Evolutionary conservation across 2,113 vertebrate genomes (phyloP).

Genomic region (Rhabdomys dilectus): DNA sequence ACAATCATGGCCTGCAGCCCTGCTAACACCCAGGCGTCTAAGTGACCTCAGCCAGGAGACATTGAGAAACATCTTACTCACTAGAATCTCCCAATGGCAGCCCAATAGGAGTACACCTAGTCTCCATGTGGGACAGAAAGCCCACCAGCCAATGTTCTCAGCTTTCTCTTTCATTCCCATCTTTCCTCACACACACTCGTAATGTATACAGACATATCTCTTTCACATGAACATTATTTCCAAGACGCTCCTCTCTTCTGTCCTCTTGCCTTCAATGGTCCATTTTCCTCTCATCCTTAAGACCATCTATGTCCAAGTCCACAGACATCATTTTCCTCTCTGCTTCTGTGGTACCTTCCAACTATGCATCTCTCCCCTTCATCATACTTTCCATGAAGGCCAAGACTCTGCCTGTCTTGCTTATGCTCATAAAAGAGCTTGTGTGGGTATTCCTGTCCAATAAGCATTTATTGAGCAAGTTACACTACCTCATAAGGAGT

Average conservation of each 20-base stretch:
- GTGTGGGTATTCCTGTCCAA: background rate
- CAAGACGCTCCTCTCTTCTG: background rate
- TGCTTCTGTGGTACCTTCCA: background rate
- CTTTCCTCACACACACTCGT: background rate
- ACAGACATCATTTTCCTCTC: constrained; percentile 11
- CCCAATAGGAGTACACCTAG: background rate
- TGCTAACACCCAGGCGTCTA: constrained; percentile 57
- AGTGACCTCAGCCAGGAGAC: constrained; percentile 62
- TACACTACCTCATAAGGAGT: background rate
- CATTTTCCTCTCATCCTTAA: background rate
- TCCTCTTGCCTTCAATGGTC: background rate
- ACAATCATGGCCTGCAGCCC: constrained; percentile 61
- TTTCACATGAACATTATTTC: constrained; percentile 1
- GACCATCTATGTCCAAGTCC: constrained; percentile 16
- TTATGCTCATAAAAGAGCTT: background rate
- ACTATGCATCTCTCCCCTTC: background rate
- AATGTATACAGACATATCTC: background rate
- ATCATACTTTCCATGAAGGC: background rate
- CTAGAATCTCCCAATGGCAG: constrained; percentile 36
- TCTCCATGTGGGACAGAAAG: background rate
- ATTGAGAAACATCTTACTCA: constrained; percentile 50
- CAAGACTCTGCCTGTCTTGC: background rate
- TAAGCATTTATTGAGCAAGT: background rate
- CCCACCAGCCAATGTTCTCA: background rate
- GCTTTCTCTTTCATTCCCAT: background rate